Evolutionary conservation across 2,113 vertebrate species (phyloP).

Genomic region (Pachycephala philippinensis): DNA sequence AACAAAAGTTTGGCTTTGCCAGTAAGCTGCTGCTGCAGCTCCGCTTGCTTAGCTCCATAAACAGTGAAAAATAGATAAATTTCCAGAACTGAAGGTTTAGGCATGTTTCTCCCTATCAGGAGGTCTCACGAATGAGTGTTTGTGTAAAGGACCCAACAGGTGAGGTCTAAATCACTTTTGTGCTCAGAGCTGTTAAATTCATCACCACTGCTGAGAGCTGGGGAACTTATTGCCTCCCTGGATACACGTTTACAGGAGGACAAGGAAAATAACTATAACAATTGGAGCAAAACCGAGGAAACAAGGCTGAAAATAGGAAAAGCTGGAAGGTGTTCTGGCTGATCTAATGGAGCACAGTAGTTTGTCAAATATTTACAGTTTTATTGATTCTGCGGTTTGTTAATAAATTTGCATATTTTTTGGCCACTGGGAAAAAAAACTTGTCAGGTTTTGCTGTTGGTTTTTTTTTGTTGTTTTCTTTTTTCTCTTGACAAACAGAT

Average conservation of each 20-base stretch:
- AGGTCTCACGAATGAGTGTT: not conserved
- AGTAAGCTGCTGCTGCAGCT: not conserved
- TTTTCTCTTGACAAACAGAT: not conserved
- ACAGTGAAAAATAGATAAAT: not conserved
- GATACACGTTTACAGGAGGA: not conserved
- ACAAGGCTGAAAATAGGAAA: not conserved
- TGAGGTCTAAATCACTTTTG: not conserved
- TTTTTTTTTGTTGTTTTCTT: not conserved
- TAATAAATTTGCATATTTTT: not conserved
- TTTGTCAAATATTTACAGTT: not conserved
- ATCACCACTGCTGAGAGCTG: not conserved
- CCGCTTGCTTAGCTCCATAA: not conserved
- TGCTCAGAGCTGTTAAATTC: not conserved
- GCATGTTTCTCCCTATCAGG: not conserved
- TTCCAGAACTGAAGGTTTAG: not conserved
- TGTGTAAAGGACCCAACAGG: not conserved
- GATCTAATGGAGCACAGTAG: not conserved
- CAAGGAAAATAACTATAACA: not conserved
- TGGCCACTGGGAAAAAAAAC: not conserved
- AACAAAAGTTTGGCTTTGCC: not conserved
- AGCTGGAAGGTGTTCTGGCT: not conserved
- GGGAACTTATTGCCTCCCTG: not conserved
- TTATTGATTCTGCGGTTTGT: not conserved
- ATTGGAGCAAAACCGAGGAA: not conserved
- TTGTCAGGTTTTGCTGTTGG: not conserved